Conservation (phyloP, 1,140 invertebrate species). For the Hesperophylax magnus region DNA sequence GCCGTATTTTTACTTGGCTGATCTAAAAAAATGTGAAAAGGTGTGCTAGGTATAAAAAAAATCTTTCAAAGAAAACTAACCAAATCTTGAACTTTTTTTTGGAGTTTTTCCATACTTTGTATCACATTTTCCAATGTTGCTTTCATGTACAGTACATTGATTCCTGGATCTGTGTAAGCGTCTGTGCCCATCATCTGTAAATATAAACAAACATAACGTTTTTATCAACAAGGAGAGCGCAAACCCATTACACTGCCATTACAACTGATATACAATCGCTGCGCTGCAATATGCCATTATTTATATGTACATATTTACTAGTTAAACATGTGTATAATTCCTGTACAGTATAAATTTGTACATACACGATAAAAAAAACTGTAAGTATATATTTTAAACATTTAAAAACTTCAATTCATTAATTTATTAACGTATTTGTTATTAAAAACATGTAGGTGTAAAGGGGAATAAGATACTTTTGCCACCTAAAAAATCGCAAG, state of each 20-base stretch:
- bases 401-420: too few species aligned
- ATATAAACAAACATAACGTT: neutral
- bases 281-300: neutral
- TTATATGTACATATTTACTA: too few species aligned
- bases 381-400: too few species aligned
- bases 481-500: too few species aligned
- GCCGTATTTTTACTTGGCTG: too few species aligned
- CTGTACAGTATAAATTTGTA: neutral
- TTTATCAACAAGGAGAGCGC: neutral
- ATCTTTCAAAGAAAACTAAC: too few species aligned
- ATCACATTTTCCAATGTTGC: neutral
- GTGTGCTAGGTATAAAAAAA: too few species aligned
- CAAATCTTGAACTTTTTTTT: conserved; percentile 3
- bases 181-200: conserved; percentile 25
- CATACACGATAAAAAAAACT: neutral
- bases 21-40: too few species aligned
- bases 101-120: neutral
- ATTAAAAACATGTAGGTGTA: too few species aligned
- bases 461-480: too few species aligned
- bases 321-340: neutral
- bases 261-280: neutral
- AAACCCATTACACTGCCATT: neutral
- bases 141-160: conserved; percentile 5
- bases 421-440: too few species aligned
- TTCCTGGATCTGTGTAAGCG: neutral